phyloP scores from a whole-genome alignment of 2,888 invertebrate genomes.

The Diarsia dahlii region DNA sequence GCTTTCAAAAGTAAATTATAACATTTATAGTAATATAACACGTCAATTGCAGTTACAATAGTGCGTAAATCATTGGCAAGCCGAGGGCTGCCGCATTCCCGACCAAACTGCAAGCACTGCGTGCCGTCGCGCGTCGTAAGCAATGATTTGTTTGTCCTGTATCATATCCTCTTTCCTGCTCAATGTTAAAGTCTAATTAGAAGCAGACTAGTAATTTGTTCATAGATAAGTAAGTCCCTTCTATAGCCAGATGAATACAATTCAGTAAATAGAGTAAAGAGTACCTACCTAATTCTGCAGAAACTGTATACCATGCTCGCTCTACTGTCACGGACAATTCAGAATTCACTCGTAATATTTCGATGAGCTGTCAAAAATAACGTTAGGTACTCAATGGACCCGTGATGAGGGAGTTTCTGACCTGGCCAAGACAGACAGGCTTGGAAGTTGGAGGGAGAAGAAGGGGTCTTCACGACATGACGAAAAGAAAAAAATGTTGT shows the following conservation, averaged over 20 bases:
- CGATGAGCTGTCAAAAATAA: not conserved
- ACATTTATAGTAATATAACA: not conserved
- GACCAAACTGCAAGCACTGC: slow-evolving; percentile 10
- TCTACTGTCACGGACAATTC: not conserved
- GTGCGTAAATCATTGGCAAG: slow-evolving; percentile 26
- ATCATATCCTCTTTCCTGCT: slow-evolving; percentile 8
- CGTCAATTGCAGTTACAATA: slow-evolving; percentile 33
- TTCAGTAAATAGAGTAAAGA: not conserved
- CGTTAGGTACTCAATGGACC: no score
- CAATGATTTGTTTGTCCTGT: slow-evolving; percentile 26
- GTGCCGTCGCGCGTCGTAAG: not conserved
- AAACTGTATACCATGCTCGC: not conserved
- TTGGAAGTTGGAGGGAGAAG: not conserved
- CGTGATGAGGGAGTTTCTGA: not conserved
- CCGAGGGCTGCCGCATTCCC: slow-evolving; percentile 31
- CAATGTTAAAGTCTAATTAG: not conserved
- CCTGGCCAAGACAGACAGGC: not conserved
- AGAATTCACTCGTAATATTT: no score
- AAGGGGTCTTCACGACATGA: not conserved
- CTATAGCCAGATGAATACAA: not conserved
- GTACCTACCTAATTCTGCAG: not conserved
- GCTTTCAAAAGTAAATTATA: not conserved
- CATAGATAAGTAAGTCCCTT: not conserved
- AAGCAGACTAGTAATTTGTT: not conserved
- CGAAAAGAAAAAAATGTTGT: not conserved